Percentiles rank a stretch among this genome's conserved stretches.
phyloP scores from a whole-genome alignment of 2,113 vertebrate species.

The Phylloscopus trochiloides region DNA sequence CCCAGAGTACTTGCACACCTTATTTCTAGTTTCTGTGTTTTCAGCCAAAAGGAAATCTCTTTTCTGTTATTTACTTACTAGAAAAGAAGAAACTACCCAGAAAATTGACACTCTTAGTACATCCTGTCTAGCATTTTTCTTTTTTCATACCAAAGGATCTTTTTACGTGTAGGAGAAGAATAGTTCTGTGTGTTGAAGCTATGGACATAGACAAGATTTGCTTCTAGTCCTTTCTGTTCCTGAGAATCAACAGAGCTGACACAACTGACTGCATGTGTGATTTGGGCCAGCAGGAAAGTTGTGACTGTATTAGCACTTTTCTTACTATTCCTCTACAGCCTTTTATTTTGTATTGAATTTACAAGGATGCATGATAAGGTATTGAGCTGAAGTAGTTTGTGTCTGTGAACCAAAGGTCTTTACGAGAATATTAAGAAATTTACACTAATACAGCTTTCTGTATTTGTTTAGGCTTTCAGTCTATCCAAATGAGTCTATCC shows the following conservation, averaged over 20 bases:
- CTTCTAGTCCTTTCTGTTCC: background rate
- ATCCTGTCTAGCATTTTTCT: background rate
- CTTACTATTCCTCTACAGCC: background rate
- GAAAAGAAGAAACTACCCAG: background rate
- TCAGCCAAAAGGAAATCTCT: background rate
- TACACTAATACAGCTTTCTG: background rate
- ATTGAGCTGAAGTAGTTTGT: background rate
- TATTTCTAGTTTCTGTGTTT: background rate
- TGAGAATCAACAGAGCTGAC: background rate
- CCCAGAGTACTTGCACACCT: background rate
- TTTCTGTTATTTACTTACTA: background rate
- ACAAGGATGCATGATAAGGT: background rate
- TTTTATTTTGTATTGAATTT: background rate
- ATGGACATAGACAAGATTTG: rapidly evolving
- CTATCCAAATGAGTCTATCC: background rate
- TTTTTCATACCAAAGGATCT: background rate
- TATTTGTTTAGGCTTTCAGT: background rate
- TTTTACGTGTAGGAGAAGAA: background rate
- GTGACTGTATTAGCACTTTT: background rate
- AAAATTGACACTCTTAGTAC: background rate
- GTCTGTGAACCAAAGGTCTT: background rate
- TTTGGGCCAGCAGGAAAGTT: background rate
- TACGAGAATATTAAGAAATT: background rate
- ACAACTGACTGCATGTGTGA: background rate
- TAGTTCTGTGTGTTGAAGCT: background rate